phyloP scores from a whole-genome alignment of 2,113 vertebrate genomes.

The Alethe castanea region DNA sequence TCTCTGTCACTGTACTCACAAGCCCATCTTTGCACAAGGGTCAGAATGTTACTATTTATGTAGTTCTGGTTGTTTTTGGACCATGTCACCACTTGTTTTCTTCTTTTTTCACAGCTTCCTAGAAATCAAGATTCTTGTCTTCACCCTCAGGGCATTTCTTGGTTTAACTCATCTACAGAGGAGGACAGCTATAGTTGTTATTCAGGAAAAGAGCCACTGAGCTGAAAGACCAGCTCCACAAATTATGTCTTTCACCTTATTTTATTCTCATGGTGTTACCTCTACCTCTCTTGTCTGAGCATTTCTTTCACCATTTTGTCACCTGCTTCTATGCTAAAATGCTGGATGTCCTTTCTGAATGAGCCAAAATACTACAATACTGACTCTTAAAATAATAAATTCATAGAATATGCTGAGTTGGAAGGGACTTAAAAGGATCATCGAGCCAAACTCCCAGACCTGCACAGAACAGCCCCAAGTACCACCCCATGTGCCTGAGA shows the following conservation, averaged over 20 bases:
- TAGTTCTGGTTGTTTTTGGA: background rate
- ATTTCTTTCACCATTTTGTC: background rate
- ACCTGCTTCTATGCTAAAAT: background rate
- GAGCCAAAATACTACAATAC: background rate
- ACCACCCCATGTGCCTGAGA: fast-evolving
- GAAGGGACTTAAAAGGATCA: background rate
- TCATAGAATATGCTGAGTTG: background rate
- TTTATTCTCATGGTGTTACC: background rate
- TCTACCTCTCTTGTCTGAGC: background rate
- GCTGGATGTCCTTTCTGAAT: background rate
- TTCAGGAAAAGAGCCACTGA: background rate
- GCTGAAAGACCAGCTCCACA: background rate
- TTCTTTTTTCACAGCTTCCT: background rate
- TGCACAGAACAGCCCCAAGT: background rate
- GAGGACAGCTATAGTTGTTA: background rate
- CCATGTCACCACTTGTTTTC: background rate
- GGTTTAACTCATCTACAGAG: background rate
- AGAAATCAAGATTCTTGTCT: background rate
- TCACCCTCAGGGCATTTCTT: background rate
- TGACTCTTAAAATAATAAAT: background rate
- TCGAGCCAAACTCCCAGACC: fast-evolving
- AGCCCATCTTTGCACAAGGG: background rate
- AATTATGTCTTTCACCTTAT: background rate
- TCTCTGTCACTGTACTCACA: background rate
- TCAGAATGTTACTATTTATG: background rate